Evolutionary conservation across 2,888 invertebrate species (phyloP).

Genomic region (Apantesis nais): DNA sequence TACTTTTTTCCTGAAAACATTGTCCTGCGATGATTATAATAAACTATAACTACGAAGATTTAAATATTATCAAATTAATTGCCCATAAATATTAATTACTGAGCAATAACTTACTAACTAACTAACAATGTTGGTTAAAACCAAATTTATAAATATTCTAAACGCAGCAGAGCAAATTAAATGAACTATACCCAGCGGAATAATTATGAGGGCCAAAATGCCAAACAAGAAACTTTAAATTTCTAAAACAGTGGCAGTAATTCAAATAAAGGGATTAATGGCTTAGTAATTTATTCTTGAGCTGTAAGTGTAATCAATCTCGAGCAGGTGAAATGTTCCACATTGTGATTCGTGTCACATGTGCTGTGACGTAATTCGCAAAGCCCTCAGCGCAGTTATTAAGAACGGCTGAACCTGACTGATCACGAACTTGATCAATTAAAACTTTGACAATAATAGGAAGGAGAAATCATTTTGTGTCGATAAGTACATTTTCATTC

Average conservation of each 20-base stretch:
- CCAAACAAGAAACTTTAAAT: conserved; percentile 37
- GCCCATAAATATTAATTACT: conserved; percentile 51
- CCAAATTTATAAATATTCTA: conserved; percentile 44
- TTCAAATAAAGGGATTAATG: conserved; percentile 21
- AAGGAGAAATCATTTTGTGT: conserved; percentile 32
- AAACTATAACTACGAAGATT: conserved; percentile 23
- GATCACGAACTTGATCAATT: conserved; percentile 44
- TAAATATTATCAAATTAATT: conserved; percentile 29
- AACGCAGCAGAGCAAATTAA: conserved; percentile 42
- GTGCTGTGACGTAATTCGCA: conserved; percentile 35
- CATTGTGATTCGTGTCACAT: conserved; percentile 34
- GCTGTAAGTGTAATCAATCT: conserved; percentile 39
- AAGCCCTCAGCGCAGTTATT: conserved; percentile 40
- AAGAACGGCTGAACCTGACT: conserved; percentile 41
- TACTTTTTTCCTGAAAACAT: background rate
- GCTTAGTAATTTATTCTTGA: conserved; percentile 13
- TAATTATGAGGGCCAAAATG: conserved; percentile 45
- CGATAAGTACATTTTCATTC: conserved; percentile 40
- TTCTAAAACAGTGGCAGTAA: conserved; percentile 30
- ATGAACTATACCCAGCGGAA: conserved; percentile 48
- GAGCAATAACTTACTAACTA: conserved; percentile 44
- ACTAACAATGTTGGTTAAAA: conserved; percentile 51
- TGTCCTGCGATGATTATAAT: background rate
- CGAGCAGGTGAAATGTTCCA: conserved; percentile 33
- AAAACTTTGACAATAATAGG: conserved; percentile 42